These are phyloP conservation scores for Dicycla oo DNA, from an alignment of 2,888 invertebrate species.

Conservation along the genomic window DNA sequence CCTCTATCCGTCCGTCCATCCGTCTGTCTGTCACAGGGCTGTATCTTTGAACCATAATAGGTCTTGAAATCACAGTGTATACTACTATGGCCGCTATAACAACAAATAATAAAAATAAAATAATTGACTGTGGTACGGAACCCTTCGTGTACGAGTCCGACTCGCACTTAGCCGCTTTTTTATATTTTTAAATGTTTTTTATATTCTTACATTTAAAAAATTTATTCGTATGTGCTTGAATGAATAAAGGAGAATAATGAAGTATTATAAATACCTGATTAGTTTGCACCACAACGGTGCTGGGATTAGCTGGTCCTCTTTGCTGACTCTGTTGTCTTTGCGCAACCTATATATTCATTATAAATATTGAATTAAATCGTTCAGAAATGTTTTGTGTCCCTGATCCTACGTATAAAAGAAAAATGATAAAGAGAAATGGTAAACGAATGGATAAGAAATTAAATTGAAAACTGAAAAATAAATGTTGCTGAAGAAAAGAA, in stretches of 20 bases:
- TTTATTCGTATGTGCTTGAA: neutral
- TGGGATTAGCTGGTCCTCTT: conserved; percentile 71
- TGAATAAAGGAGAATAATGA: neutral
- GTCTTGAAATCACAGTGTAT: neutral
- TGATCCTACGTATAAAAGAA: conserved; percentile 37
- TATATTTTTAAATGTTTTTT: neutral
- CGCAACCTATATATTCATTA: conserved; percentile 80
- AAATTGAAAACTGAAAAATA: conserved; percentile 1
- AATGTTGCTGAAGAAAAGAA: neutral
- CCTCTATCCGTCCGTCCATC: no score
- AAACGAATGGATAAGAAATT: neutral
- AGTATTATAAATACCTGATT: conserved; percentile 6
- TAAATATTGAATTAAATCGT: conserved; percentile 19
- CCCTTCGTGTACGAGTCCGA: neutral
- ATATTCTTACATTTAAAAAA: neutral
- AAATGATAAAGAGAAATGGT: conserved; percentile 12
- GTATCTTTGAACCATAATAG: neutral
- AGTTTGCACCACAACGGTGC: conserved; percentile 77
- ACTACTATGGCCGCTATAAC: neutral
- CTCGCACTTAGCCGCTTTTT: neutral
- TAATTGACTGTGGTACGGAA: neutral
- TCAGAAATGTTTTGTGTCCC: neutral
- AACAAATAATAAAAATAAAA: neutral
- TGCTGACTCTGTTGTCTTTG: conserved; percentile 89
- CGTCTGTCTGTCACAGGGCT: no score